Evolutionary conservation across 2,888 invertebrate species (phyloP).

Genomic region (Odontothrips loti): DNA sequence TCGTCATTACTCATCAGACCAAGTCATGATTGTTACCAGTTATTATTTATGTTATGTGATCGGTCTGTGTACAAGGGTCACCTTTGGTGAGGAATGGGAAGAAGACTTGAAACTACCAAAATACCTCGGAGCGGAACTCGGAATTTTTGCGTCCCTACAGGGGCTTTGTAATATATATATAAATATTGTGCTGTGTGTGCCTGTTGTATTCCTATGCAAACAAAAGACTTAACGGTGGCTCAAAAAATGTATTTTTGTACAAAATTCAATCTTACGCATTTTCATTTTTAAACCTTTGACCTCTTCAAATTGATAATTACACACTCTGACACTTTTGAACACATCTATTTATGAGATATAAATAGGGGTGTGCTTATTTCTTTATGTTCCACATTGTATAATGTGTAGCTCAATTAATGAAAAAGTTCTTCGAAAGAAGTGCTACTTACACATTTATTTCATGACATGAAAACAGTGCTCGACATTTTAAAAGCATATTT

Average conservation of each 20-base stretch:
- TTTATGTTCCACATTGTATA: neutral
- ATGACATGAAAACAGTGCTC: neutral
- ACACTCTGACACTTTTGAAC: neutral
- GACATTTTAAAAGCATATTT: neutral
- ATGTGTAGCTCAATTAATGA: too few species aligned
- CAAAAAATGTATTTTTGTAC: constrained; percentile 16
- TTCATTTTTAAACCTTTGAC: neutral
- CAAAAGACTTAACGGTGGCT: constrained; percentile 24
- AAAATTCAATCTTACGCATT: neutral
- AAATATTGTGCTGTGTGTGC: neutral
- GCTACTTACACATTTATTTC: neutral
- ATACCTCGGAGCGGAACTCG: neutral
- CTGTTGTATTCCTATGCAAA: constrained; percentile 8
- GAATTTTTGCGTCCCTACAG: neutral
- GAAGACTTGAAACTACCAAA: neutral
- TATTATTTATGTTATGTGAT: constrained; percentile 22
- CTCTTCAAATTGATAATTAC: too few species aligned
- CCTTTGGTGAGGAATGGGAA: neutral
- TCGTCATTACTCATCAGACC: neutral
- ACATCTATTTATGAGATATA: neutral
- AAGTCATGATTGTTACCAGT: constrained; percentile 19
- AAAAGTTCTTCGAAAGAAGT: too few species aligned
- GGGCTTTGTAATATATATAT: neutral
- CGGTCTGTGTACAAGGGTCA: constrained; percentile 5
- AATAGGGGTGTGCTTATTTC: neutral